These are phyloP conservation scores for Camptogramma bilineatum DNA, from an alignment of 2,888 invertebrate genomes.

Conservation along the genomic window DNA sequence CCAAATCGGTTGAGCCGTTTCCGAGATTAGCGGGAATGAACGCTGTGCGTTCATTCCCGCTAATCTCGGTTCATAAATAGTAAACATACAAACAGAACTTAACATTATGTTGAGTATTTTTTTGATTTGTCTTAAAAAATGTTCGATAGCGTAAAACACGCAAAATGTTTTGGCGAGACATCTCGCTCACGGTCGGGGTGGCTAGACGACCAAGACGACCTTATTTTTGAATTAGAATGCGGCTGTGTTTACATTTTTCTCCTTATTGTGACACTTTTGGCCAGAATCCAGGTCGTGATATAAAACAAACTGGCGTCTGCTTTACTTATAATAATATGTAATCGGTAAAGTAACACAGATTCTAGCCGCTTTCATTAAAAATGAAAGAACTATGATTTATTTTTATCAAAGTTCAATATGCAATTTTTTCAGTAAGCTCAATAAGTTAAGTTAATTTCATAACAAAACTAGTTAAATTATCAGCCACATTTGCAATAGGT, in stretches of 20 bases:
- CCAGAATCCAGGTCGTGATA: constrained; percentile 72
- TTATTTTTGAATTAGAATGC: constrained; percentile 80
- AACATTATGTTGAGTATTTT: too few relatives aligned
- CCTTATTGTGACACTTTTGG: constrained; percentile 80
- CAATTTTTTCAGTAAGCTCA: too few relatives aligned
- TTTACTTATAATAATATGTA: constrained; percentile 47
- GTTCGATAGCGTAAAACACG: constrained; percentile 44
- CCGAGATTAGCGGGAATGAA: too few relatives aligned
- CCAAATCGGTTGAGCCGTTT: too few relatives aligned
- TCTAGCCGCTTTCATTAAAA: not conserved
- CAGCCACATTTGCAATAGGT: too few relatives aligned
- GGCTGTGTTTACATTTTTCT: constrained; percentile 81
- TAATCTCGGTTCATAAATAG: too few relatives aligned
- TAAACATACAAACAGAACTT: too few relatives aligned
- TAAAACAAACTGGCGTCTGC: constrained; percentile 64
- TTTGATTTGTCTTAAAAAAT: too few relatives aligned
- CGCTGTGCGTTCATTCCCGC: too few relatives aligned
- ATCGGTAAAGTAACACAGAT: constrained; percentile 25
- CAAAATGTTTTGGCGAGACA: constrained; percentile 75
- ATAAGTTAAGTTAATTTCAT: too few relatives aligned
- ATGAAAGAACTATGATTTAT: not conserved
- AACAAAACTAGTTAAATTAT: too few relatives aligned
- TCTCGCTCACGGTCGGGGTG: constrained; percentile 57
- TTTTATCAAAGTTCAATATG: not conserved
- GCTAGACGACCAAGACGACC: constrained; percentile 70